Conservation (phyloP, 2,113 vertebrate genomes). For the Lagenorhynchus albirostris region DNA sequence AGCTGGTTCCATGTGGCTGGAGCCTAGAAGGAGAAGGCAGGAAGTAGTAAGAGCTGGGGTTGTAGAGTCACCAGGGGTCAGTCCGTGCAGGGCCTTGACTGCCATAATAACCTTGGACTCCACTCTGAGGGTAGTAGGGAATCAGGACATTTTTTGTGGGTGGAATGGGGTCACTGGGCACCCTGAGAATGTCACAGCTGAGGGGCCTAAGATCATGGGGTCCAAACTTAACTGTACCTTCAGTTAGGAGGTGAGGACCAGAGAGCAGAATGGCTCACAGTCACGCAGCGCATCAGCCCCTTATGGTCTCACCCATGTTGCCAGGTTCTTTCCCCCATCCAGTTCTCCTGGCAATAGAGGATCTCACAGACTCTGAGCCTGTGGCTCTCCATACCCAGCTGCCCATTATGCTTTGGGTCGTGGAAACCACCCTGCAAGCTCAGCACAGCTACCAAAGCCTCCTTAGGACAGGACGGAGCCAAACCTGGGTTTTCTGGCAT, state of each 20-base stretch:
- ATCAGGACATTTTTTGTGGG: background rate
- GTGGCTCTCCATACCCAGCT: background rate
- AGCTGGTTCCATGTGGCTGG: background rate
- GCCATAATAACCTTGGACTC: background rate
- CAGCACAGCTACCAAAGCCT: background rate
- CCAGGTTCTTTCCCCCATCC: background rate
- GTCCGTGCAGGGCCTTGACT: background rate
- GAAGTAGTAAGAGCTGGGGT: background rate
- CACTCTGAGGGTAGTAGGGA: background rate
- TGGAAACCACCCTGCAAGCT: background rate
- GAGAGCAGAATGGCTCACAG: background rate
- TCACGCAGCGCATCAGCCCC: fast-evolving
- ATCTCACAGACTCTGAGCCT: background rate
- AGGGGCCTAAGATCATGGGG: background rate
- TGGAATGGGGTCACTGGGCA: background rate
- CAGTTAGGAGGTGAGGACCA: background rate
- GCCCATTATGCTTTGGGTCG: background rate
- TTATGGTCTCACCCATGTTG: background rate
- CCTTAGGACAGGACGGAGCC: background rate
- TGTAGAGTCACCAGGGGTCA: background rate
- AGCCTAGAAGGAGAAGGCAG: background rate
- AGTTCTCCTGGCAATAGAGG: background rate
- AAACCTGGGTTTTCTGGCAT: background rate
- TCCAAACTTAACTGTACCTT: background rate
- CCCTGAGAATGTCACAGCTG: background rate